These are phyloP conservation scores for Phrynocephalus vlangalii DNA, from an alignment of 2,797 vertebrate species.

Conservation along the genomic window DNA sequence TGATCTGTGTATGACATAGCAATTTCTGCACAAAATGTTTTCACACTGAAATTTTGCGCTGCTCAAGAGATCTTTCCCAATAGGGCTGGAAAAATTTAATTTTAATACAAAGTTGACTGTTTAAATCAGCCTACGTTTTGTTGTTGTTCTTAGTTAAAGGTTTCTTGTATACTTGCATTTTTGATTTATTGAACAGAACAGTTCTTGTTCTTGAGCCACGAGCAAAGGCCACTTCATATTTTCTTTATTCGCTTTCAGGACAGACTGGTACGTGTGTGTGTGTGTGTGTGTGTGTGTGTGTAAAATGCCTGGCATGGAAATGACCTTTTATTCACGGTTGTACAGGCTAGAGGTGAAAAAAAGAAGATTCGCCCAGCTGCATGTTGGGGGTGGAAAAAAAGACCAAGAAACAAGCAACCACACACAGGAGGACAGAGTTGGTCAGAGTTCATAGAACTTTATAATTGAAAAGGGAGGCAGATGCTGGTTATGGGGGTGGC, in stretches of 20 bases:
- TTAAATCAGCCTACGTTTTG: not conserved
- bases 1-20: not conserved
- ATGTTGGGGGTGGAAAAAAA: not conserved
- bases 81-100: not conserved
- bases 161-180: conserved; percentile 4
- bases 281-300: too few species aligned
- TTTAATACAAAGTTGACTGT: not conserved
- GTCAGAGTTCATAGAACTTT: conserved; percentile 2
- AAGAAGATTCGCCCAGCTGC: not conserved
- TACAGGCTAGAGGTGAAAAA: conserved; percentile 38
- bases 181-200: conserved; percentile 27
- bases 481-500: not conserved
- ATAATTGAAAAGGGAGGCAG: not conserved
- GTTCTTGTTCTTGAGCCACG: conserved; percentile 22
- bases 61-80: not conserved
- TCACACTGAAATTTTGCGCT: not conserved
- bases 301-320: conserved; percentile 33
- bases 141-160: not conserved
- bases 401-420: not conserved
- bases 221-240: conserved; percentile 20
- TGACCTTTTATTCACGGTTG: conserved; percentile 31
- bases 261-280: conserved; percentile 4
- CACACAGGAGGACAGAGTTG: not conserved
- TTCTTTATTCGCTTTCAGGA: conserved; percentile 24
- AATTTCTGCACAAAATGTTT: not conserved